phyloP scores from a whole-genome alignment of 1,140 invertebrate species.

The Brachionus calyciflorus region DNA sequence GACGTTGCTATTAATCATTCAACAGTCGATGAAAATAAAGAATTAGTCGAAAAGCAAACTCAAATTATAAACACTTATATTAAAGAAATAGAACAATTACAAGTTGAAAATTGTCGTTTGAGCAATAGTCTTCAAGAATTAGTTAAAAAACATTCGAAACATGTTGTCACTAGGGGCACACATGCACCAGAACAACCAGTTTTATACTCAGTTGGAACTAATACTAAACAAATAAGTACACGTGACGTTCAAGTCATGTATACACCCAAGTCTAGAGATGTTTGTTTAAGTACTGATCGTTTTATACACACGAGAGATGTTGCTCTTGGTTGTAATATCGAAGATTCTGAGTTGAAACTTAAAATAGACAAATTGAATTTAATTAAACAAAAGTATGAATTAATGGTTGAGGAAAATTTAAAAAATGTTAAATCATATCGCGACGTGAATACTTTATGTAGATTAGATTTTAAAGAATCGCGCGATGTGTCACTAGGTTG shows the following conservation, averaged over 20 bases:
- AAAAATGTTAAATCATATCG: constrained; percentile 20
- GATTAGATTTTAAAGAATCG: constrained; percentile 25
- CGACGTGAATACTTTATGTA: constrained; percentile 27
- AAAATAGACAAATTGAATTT: constrained; percentile 15
- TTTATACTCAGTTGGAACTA: constrained; percentile 18
- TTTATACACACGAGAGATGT: constrained; percentile 12
- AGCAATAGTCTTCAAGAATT: neutral
- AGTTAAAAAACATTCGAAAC: constrained; percentile 42
- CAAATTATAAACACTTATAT: neutral
- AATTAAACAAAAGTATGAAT: constrained; percentile 26
- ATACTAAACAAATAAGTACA: neutral
- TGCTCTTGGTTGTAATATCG: neutral
- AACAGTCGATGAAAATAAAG: constrained; percentile 21
- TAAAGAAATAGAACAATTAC: constrained; percentile 28
- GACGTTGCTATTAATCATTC: constrained; percentile 46
- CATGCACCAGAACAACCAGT: constrained; percentile 9
- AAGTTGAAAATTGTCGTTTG: constrained; percentile 11
- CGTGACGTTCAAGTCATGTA: constrained; percentile 45
- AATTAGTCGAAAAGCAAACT: constrained; percentile 6
- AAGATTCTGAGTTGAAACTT: neutral
- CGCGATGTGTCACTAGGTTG: constrained; percentile 36
- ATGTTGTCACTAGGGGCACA: constrained; percentile 33
- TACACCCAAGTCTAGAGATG: constrained; percentile 40
- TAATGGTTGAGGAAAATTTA: neutral
- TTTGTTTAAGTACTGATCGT: constrained; percentile 20